Conservation (phyloP, 2,113 vertebrate genomes). For the Zapus hudsonius region DNA sequence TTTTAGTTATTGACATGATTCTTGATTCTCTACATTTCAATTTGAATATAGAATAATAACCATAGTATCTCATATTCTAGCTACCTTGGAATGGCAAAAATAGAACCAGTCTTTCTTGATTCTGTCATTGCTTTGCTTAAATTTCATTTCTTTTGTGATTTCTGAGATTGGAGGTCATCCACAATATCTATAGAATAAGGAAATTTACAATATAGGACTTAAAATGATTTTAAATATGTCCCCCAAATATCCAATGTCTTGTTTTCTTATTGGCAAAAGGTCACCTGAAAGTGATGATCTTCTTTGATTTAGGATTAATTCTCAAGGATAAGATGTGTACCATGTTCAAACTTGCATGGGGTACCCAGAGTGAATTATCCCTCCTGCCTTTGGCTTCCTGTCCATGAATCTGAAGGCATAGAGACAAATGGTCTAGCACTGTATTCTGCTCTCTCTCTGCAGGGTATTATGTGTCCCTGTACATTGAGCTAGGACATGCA, state of each 20-base stretch:
- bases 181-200: not conserved
- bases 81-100: not conserved
- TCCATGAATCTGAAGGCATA: not conserved
- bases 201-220: not conserved
- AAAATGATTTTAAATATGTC: not conserved
- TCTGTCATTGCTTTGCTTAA: not conserved
- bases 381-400: not conserved
- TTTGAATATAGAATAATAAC: not conserved
- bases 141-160: not conserved
- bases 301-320: not conserved
- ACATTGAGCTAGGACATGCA: not conserved
- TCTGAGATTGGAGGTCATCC: not conserved
- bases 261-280: not conserved
- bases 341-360: not conserved
- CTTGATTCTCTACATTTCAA: not conserved
- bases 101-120: not conserved
- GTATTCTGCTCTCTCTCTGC: rapidly evolving
- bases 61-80: not conserved
- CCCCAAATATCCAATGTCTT: not conserved
- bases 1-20: not conserved
- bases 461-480: rapidly evolving
- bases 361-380: not conserved
- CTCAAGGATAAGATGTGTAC: not conserved
- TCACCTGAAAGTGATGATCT: not conserved
- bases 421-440: not conserved